Base-by-base conservation (phyloP, 2,888 invertebrate genomes). In the Rhagium mordax region DNA sequence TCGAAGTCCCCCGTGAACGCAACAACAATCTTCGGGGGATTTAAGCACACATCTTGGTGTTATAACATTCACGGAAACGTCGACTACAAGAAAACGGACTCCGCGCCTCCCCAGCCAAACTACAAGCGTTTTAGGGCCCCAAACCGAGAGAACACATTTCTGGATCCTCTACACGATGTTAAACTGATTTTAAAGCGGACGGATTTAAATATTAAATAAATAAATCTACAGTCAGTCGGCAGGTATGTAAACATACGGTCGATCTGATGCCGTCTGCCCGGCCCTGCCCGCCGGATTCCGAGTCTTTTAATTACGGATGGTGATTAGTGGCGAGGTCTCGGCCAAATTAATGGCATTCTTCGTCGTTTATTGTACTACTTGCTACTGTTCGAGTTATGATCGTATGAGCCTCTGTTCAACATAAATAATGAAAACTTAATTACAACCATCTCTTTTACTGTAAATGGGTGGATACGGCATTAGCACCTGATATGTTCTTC, bases 401-500 rank as follows among this genome's bases (percentile, higher is more conserved):
- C 72, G 73, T 76, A 80, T 78, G 79, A 78, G 73, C 74, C 69
- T 76, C 76, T 81, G 80, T 83, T 83, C 81, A 84, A 82, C 83
- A 84, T 85, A 84, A 85, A 84, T 85, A 83, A 83, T 81, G 81
- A 83, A 83, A 81, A 79, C 78, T 83, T 84, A 84, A 84, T 84
- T 84, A 84, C 84, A 83, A 82, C 78, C 80, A 79, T 82, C 81
- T 81, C 82, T 83, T 78, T 77, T 71, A 72, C 66, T 66, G 61
- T 66, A 68, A 66, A 77, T 78, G 76, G 80, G 79, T 74, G 79
- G 79, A 48, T 18, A 70, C 57, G 49, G 49, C 72, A 75, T 79
- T 80, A 75, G 71, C 79, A 80, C 78, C 80, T 77, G 76, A 78
- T 72, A 47, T 64, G n/a, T 20, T 41, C 33, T 27, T 24, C 27